Base-by-base conservation (phyloP, 2,888 invertebrate genomes). In the Nudaria mundana region DNA sequence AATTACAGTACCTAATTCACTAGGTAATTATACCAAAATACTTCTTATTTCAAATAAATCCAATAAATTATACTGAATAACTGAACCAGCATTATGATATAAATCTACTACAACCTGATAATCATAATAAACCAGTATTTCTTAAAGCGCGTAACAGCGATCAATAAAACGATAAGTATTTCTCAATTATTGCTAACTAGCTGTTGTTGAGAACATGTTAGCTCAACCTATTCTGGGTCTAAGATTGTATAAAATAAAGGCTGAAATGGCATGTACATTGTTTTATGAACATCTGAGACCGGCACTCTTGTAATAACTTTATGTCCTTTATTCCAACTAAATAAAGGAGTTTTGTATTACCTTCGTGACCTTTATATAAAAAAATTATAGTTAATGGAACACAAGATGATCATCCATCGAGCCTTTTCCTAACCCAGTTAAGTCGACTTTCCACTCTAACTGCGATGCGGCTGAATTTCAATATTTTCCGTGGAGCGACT, bases 291-390 rank as follows among this genome's bases (percentile, higher is more conserved):
- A 33, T 40, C 44, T 46, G 37, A 34, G 11, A 28, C 25, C 24
- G 30, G 30, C 15, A 35, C 31, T 40, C 16, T 22, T n/a, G 41
- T 46, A 47, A 54, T 35, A 50, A 37, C 46, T 45, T 56, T 47
- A 60, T 40, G 7, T 36, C 40, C 49, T 47, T 51, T 47, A 56
- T 51, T 52, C 50, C 38, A 44, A 56, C 37, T 44, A 57, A 73
- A 78, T 72, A 71, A 72, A 69, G 64, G 62, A 68, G 66, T 64
- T 65, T 65, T 44, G 56, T 57, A 64, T 64, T 66, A 60, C 68
- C 61, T 63, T 55, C 58, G 29, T 72, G 75, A 79, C 81, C 80
- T 80, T 78, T 75, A 65, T 70, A 53, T 68, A 65, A 70, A 73
- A 79, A 75, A 60, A 57, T 50, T 62, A 60, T 66, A 62, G 67